These are phyloP conservation scores for Pseudorectes ferrugineus DNA, from an alignment of 2,113 vertebrate species.

Conservation along the genomic window DNA sequence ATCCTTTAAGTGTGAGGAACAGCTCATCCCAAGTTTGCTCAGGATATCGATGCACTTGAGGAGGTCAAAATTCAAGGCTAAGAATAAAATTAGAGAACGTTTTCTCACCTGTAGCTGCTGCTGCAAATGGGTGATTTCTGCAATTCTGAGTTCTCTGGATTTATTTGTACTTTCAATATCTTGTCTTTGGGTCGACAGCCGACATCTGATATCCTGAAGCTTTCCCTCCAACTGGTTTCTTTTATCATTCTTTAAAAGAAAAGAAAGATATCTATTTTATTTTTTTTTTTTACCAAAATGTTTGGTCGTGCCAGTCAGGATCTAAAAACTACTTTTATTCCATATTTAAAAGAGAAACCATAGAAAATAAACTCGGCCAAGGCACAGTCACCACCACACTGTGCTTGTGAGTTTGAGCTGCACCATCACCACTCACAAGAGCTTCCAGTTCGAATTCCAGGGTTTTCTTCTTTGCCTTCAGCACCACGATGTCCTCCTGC, in stretches of 20 bases:
- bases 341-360: neutral
- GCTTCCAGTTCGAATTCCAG: constrained; percentile 97
- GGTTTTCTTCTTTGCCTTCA: constrained; percentile 97
- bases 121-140: constrained; percentile 94
- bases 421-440: constrained; percentile 73
- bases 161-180: constrained; percentile 97
- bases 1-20: neutral
- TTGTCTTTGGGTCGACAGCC: constrained; percentile 87
- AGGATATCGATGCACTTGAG: neutral
- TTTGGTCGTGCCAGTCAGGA: neutral
- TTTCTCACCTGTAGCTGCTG: constrained; percentile 89
- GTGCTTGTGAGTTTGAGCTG: neutral
- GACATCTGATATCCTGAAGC: constrained; percentile 92
- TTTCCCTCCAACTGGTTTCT: constrained; percentile 94
- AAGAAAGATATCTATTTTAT: neutral
- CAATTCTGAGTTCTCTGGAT: constrained; percentile 89
- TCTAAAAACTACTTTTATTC: neutral
- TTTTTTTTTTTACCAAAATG: neutral
- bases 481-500: constrained; percentile 93
- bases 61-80: neutral
- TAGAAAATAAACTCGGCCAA: neutral
- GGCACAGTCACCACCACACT: neutral
- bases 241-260: constrained; percentile 86
- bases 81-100: neutral
- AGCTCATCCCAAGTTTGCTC: neutral